Conservation (phyloP, 2,113 vertebrate species). For the Epinephelus lanceolatus region DNA sequence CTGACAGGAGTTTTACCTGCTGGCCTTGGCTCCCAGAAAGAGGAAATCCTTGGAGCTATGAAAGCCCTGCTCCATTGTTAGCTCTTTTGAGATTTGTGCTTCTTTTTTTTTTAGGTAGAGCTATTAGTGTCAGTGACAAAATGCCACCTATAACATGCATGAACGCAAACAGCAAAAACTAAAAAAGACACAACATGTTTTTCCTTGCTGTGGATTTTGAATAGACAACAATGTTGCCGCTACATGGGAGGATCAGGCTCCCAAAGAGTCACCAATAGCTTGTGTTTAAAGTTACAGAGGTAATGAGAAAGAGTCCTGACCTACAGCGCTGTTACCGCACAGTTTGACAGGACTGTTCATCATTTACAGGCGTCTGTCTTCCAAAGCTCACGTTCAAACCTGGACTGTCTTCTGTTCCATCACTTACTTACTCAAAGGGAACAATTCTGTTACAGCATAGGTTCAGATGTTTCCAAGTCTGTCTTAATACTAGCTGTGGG, state of each 20-base stretch:
- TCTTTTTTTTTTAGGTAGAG: conserved; percentile 12
- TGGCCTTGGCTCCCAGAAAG: conserved; percentile 1
- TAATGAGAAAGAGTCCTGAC: too few relatives aligned
- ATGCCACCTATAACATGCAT: conserved; percentile 30
- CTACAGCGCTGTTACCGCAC: not conserved
- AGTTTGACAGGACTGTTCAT: not conserved
- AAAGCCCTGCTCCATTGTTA: conserved; percentile 29
- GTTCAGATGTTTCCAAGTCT: not conserved
- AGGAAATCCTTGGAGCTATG: conserved; percentile 31
- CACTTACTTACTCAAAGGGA: not conserved
- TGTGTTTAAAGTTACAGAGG: too few relatives aligned
- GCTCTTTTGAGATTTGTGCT: conserved; percentile 18
- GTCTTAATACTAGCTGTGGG: too few relatives aligned
- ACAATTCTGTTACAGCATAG: not conserved
- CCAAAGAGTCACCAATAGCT: not conserved
- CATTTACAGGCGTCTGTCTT: not conserved
- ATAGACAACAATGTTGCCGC: not conserved
- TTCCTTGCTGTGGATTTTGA: not conserved
- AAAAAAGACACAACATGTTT: conserved; percentile 2
- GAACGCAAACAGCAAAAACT: conserved; percentile 10
- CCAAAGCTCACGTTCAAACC: not conserved
- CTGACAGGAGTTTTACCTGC: conserved; percentile 17
- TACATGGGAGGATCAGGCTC: not conserved
- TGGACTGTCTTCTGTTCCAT: not conserved
- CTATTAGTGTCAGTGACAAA: conserved; percentile 41